phyloP scores from a whole-genome alignment of 2,888 invertebrate genomes.

The Protophormia terraenovae region DNA sequence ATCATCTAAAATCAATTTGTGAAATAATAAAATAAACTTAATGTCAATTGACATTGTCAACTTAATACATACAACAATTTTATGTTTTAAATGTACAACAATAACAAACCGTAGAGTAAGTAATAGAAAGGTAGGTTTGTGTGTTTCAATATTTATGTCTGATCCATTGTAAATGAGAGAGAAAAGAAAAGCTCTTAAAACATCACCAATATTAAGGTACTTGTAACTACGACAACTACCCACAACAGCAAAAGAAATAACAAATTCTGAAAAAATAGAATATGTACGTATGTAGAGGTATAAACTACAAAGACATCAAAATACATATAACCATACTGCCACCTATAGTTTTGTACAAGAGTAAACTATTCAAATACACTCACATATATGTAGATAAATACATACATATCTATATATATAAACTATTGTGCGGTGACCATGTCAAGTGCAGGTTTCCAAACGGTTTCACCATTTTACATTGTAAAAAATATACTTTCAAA shows the following conservation, averaged over 20 bases:
- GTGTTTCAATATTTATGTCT: background rate
- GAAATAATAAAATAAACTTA: slow-evolving; percentile 52
- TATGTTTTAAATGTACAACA: background rate
- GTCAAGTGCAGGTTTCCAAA: slow-evolving; percentile 63
- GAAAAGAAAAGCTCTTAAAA: slow-evolving; percentile 27
- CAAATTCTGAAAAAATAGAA: background rate
- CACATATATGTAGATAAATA: background rate
- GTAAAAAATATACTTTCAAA: slow-evolving; percentile 14
- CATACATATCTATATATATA: background rate
- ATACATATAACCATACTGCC: background rate
- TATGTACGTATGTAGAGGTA: background rate
- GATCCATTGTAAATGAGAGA: background rate
- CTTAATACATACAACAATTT: slow-evolving; percentile 24
- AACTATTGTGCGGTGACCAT: slow-evolving; percentile 53
- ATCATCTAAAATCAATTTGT: slow-evolving; percentile 55
- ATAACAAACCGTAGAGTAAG: background rate
- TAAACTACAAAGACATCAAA: background rate
- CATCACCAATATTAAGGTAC: slow-evolving; percentile 24
- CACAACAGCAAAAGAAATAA: background rate
- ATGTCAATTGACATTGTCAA: slow-evolving; percentile 57
- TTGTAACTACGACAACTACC: background rate
- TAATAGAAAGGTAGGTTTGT: background rate
- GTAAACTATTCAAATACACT: background rate
- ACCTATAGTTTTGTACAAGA: background rate
- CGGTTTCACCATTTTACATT: slow-evolving; percentile 39